Base-by-base conservation (phyloP, 2,113 vertebrate genomes). In the Poecile atricapillus region DNA sequence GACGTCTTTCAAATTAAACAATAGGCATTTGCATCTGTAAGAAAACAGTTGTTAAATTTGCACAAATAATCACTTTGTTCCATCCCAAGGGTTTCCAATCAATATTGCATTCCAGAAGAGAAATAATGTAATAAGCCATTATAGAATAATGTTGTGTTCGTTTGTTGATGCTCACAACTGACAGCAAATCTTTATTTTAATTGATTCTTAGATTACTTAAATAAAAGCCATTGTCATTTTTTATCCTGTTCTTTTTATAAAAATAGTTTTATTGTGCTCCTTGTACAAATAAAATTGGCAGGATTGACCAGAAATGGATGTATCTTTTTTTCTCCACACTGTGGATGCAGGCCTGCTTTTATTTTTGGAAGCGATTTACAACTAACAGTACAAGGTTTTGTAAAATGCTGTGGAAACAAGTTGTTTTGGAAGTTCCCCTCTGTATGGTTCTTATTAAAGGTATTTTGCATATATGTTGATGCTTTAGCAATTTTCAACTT, bases 11-110 rank as follows among this genome's bases (percentile, higher is more conserved):
- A 56, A 35, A 79, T 52, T 46, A 53, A 87, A 68, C 43, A 43
- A 20, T 18, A 79, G 60, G 23, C 3, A 5, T 53, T 79, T 79
- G 81, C 3, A 0, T 90, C 71, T 89, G 60, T 85, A 79, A 92
- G 73, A 22, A 94, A 94, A 81, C 89, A 46, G 70, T 73, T 75
- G 52, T 91, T 94, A 79, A 91, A 89, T 84, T 93, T 92, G 58
- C 69, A 89, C 85, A 90, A 91, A 95, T 95, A 96, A 86, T 96
- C 88, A 87, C 87, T 96, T 97, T 96, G 95, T 97, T 95, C 96
- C 90, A 62, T 92, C 52, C 67, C 73, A 63, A 69, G 84, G 93
- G 89, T 62, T 96, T 94, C 93, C 88, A 97, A 97, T 97, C 97
- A 95, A 97, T 97, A 95, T 63, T 71, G 65, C 69, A 58, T 93